Conservation (phyloP, 2,888 invertebrate genomes). For the Tenthredo livida region DNA sequence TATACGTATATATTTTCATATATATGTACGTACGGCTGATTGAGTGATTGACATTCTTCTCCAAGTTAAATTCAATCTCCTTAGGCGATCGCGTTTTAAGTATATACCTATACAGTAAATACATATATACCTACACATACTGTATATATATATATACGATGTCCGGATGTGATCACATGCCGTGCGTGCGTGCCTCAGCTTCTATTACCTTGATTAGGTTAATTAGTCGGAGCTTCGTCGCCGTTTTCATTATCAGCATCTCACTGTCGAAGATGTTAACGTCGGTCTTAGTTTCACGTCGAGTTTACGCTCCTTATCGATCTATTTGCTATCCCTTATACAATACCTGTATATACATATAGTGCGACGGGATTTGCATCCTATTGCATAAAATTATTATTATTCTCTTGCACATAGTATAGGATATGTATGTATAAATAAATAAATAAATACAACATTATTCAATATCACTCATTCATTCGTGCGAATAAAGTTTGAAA, state of each 20-base stretch:
- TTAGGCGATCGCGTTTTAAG: background rate
- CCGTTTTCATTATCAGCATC: constrained; percentile 42
- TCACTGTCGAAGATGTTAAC: background rate
- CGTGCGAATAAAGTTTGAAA: no score
- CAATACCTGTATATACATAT: background rate
- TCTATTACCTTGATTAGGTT: constrained; percentile 41
- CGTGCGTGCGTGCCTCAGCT: constrained; percentile 21
- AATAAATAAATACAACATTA: no score
- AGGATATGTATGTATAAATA: no score
- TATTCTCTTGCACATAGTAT: no score
- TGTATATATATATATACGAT: background rate
- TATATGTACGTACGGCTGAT: background rate
- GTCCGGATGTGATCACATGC: background rate
- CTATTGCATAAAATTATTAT: background rate
- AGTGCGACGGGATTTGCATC: background rate
- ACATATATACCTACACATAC: no score
- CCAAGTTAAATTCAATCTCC: background rate
- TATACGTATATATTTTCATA: background rate
- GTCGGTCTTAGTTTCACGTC: background rate
- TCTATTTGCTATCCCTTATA: background rate
- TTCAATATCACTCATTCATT: no score
- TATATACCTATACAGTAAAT: background rate
- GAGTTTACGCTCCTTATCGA: background rate
- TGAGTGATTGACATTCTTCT: constrained; percentile 23
- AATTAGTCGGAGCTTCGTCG: constrained; percentile 33